phyloP scores from a whole-genome alignment of 2,888 invertebrate genomes.

The Uropetala carovei region DNA sequence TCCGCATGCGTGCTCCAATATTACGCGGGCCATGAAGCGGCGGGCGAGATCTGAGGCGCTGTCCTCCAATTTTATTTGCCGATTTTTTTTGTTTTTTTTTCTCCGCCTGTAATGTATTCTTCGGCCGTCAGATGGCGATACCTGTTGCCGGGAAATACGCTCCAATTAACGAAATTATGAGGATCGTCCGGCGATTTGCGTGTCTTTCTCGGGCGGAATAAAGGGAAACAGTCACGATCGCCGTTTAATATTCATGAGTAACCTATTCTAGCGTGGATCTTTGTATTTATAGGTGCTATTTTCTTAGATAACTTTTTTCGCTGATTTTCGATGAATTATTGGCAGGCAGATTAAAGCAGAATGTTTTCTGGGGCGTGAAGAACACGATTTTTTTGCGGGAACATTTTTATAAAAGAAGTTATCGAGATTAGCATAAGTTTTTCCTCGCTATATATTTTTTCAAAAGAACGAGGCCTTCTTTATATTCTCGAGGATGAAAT shows the following conservation, averaged over 20 bases:
- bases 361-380: not conserved
- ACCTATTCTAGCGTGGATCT: not conserved
- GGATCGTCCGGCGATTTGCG: not conserved
- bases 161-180: not conserved
- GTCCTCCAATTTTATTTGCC: not conserved
- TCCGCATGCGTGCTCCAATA: not conserved
- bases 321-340: not conserved
- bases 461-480: not conserved
- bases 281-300: not conserved
- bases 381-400: not conserved
- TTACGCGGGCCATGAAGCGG: not conserved
- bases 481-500: not conserved
- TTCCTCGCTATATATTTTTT: not conserved
- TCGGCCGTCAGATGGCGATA: not conserved
- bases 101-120: not conserved
- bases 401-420: not conserved
- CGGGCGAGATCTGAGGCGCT: not conserved
- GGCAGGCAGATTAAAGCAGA: not conserved
- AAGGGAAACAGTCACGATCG: not conserved
- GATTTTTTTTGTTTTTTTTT: not conserved
- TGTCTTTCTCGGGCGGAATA: not conserved
- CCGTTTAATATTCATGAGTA: not conserved
- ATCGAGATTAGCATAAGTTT: not conserved
- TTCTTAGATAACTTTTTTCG: not conserved
- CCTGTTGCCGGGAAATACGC: not conserved